phyloP scores from a whole-genome alignment of 2,113 vertebrate species.

The Sula dactylatra region DNA sequence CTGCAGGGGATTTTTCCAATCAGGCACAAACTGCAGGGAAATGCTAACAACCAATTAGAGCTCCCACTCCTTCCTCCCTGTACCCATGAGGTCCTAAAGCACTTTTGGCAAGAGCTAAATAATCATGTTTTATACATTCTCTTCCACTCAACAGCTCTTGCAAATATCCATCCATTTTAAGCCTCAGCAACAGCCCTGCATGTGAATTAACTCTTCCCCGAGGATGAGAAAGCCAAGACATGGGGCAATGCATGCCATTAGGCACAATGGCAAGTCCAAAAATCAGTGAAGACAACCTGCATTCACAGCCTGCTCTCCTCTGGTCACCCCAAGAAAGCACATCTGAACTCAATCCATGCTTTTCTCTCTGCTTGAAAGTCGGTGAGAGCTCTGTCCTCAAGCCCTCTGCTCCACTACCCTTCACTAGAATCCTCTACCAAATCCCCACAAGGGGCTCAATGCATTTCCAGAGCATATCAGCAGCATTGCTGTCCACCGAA shows the following conservation, averaged over 20 bases:
- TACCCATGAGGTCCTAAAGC: not conserved
- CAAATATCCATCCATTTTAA: not conserved
- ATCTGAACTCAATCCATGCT: not conserved
- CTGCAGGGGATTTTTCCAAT: not conserved
- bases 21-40: not conserved
- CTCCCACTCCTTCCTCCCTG: not conserved
- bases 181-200: not conserved
- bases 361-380: not conserved
- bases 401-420: not conserved
- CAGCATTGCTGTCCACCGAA: not conserved
- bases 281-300: not conserved
- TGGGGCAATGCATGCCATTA: not conserved
- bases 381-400: not conserved
- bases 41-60: not conserved
- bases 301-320: not conserved
- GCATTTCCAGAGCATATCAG: fast-evolving
- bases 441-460: not conserved
- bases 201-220: not conserved
- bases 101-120: not conserved
- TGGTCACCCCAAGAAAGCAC: not conserved
- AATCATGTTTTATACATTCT: not conserved
- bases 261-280: not conserved
- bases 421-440: not conserved
- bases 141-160: not conserved
- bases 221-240: not conserved